Base-by-base conservation (phyloP, 2,113 vertebrate genomes). In the Bagarius yarrelli region DNA sequence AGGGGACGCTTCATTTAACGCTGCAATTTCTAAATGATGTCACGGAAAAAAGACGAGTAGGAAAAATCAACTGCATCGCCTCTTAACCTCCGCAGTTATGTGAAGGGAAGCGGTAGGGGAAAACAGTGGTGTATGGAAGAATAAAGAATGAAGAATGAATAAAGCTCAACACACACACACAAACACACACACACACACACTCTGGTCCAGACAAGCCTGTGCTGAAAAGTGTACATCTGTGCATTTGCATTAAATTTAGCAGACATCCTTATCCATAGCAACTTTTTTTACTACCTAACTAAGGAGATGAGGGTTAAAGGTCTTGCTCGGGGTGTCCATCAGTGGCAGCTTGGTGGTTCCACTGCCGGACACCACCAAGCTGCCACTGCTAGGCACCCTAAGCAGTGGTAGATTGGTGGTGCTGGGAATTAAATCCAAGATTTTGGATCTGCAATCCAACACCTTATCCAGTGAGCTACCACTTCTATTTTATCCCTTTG, bases 11-110 rank as follows among this genome's bases (percentile, higher is more conserved):
- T 71, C 36, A 78, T 85, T 87, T 55, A 83, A 72, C 72, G 47
- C 75, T 30, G 36, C 64, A 67, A 57, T 56, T 84, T 87, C 23
- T 8, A 76, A 74, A 85, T 83, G 78, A 87, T 86, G 83, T 87
- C 80, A 87, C 78, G 82, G 84, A 88, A 85, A 86, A 79, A 81
- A 57, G 56, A 76, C 18, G 69, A 59, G 57, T 27, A 73, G 63
- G 36, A 71, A 59, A 57, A 70, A 73, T 40, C 30, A 64, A 60
- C 69, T 69, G 80, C 36, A 52, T 55, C 53, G 75, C 72, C 75
- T 77, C 56, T 75, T 52, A 32, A 52, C 21, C 36, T 32, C 44
- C 25, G 75, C 32, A 8, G 70, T 55, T 19, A 52, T 23, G 71
- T 72, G 19, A 34, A 56, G 40, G 34, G 75, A 50, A 61, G 47